Evolutionary conservation across 2,113 vertebrate genomes (phyloP), one percentile per base, ranked within the genome.

Genomic region (Papio anubis): DNA sequence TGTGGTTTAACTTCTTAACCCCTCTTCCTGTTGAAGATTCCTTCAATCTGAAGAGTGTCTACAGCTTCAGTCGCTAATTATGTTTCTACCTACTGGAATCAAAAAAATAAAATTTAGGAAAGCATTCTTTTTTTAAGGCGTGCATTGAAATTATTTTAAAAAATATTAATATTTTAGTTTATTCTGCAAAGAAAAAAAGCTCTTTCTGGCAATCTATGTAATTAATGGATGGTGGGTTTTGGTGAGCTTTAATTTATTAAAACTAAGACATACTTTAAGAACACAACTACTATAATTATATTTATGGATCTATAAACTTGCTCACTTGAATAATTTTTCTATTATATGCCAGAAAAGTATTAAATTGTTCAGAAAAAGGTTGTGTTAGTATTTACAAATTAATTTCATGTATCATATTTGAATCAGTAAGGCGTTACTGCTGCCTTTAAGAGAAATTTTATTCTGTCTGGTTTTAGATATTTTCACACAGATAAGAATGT

Each of bases 1-100:
- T 90, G 96, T 14, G 98, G 96, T 98, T 99, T 98, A 99, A 98
- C 98, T 98, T 98, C 98, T 99, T 98, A 99, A 98, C 98, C 98
- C 86, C 81, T 88, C 72, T 98, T 97, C 92, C 97, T 98, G 98
- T 94, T 92, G 95, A 96, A 96, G 96, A 92, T 97, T 98, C 90
- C 84, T 95, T 97, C 89, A 94, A 81, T 43, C 89, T 93, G 90
- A 96, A 97, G 85, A 88, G 40, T 50, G 92, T 96, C 96, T 97
- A 2, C 40, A 14, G 13, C 93, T 97, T 75, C 32, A 86, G 64
- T 95, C 59, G 81, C 97, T 98, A 86, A 96, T 95, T 96, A 96
- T 96, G 72, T 89, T 81, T 94, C 55, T 70, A 70, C 59, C 61
- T 48, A 79, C 43, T 30, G 59, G 66, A 78, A 88, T 70, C 73